phyloP scores from a whole-genome alignment of 2,888 invertebrate genomes.

The Scotopteryx bipunctaria region DNA sequence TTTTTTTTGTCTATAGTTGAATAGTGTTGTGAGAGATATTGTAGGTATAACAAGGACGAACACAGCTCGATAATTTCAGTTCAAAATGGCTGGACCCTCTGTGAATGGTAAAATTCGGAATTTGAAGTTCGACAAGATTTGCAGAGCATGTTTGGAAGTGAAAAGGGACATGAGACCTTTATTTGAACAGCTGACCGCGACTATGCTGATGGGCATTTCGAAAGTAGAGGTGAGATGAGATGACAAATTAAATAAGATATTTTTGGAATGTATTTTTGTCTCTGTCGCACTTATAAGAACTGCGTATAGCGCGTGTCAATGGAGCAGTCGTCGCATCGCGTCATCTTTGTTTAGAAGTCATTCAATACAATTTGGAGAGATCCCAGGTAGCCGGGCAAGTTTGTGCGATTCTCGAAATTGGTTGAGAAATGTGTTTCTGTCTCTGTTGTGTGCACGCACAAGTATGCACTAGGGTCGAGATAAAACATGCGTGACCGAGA shows the following conservation, averaged over 20 bases:
- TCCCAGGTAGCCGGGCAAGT: slow-evolving; percentile 51
- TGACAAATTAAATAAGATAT: slow-evolving; percentile 61
- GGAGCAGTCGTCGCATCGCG: slow-evolving; percentile 63
- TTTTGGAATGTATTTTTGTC: slow-evolving; percentile 71
- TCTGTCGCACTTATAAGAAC: slow-evolving; percentile 59
- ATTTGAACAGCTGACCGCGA: slow-evolving; percentile 85
- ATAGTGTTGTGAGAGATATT: slow-evolving; percentile 38
- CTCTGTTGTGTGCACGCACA: slow-evolving; percentile 55
- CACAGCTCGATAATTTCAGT: slow-evolving; percentile 61
- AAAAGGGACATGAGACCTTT: slow-evolving; percentile 87
- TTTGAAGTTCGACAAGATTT: slow-evolving; percentile 84
- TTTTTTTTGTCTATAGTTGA: too few species aligned
- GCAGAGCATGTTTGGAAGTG: slow-evolving; percentile 84
- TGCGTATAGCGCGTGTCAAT: slow-evolving; percentile 48
- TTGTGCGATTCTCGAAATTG: slow-evolving; percentile 63
- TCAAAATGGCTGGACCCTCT: slow-evolving; percentile 73
- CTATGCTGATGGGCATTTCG: slow-evolving; percentile 86
- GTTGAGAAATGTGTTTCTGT: slow-evolving; percentile 71
- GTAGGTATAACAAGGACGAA: slow-evolving; percentile 71
- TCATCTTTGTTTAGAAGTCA: slow-evolving; percentile 79
- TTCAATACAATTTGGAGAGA: slow-evolving; percentile 57
- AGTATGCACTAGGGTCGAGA: slow-evolving; percentile 46
- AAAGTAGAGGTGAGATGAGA: slow-evolving; percentile 82
- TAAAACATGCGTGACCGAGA: slow-evolving; percentile 46
- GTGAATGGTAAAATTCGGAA: slow-evolving; percentile 54